These are phyloP conservation scores for Eretmochelys imbricata DNA, from an alignment of 2,113 vertebrate species.

Conservation along the genomic window DNA sequence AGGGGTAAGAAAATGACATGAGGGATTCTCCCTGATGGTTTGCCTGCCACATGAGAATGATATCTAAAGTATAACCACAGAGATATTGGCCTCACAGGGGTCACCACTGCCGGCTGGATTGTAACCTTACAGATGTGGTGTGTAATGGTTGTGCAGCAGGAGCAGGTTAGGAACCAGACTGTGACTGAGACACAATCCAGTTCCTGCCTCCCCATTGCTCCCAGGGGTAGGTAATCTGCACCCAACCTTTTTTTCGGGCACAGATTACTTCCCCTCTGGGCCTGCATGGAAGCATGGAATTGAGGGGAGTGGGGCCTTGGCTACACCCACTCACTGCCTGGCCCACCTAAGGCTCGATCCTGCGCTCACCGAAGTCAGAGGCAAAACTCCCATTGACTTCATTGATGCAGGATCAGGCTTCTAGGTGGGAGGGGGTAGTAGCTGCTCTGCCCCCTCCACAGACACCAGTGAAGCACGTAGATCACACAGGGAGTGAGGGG, in stretches of 20 bases:
- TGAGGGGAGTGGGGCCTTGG: neutral
- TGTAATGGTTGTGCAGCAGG: neutral
- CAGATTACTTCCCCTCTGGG: neutral
- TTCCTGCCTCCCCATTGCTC: slow-evolving; percentile 26
- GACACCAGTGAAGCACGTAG: neutral
- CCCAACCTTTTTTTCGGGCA: slow-evolving; percentile 67
- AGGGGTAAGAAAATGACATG: neutral
- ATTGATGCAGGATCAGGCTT: fast-evolving
- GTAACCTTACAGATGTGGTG: fast-evolving
- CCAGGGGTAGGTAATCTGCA: slow-evolving; percentile 59
- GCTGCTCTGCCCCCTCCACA: neutral
- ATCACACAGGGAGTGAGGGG: fast-evolving
- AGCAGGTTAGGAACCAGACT: slow-evolving; percentile 26
- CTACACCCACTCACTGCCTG: fast-evolving
- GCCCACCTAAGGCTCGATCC: fast-evolving
- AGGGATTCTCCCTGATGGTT: neutral
- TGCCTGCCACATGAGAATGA: neutral
- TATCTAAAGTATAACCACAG: too few relatives aligned
- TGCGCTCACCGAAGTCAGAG: neutral
- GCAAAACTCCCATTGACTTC: fast-evolving
- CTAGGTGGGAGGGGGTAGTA: neutral
- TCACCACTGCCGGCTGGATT: fast-evolving
- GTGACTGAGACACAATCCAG: neutral
- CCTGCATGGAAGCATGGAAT: slow-evolving; percentile 55
- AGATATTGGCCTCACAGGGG: fast-evolving